Base-by-base conservation (phyloP, 2,888 invertebrate species). In the Tubulanus polymorphus region DNA sequence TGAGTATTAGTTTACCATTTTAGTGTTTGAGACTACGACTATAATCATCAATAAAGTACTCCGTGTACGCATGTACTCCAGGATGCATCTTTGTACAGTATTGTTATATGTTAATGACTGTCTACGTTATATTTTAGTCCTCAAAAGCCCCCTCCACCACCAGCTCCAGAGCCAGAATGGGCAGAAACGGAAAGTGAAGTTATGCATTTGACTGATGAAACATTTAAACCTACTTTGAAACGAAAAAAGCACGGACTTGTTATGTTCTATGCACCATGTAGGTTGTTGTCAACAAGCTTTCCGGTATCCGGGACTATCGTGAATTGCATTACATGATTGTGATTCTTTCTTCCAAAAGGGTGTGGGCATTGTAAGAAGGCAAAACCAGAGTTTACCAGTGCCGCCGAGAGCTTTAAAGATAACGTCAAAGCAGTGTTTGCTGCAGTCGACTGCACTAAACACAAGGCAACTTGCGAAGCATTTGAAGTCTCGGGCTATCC, bases 241-340 rank as follows among this genome's bases (percentile, higher is more conserved):
- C 90, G 90, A 77, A 88, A 91, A 80, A 91, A 91, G 70, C 91
- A 93, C 79, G 89, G 88, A 1, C 73, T 93, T 50, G 87, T 92
- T 56, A 91, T 93, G 87, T 93, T 93, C 80, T 93, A 93, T 78
- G 92, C 93, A 0, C 93, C 93, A 12, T 93, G 92, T 92, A 80
- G 85, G 89, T 86, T 18, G 25, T 32, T 26, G 15, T 10, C n/a
- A n/a, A n/a, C n/a, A n/a, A n/a, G n/a, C n/a, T n/a, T n/a, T n/a
- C n/a, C n/a, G n/a, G n/a, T n/a, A n/a, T n/a, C n/a, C n/a, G n/a
- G n/a, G n/a, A n/a, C n/a, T n/a, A n/a, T n/a, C n/a, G n/a, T n/a
- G n/a, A n/a, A n/a, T n/a, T n/a, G n/a, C n/a, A n/a, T n/a, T n/a
- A n/a, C n/a, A n/a, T n/a, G n/a, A n/a, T n/a, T n/a, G n/a, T n/a